A percentile compares a stretch with the other conserved stretches of the same genome.
These are phyloP conservation scores for Sylvia atricapilla DNA, from an alignment of 2,113 vertebrate species.

Conservation along the genomic window DNA sequence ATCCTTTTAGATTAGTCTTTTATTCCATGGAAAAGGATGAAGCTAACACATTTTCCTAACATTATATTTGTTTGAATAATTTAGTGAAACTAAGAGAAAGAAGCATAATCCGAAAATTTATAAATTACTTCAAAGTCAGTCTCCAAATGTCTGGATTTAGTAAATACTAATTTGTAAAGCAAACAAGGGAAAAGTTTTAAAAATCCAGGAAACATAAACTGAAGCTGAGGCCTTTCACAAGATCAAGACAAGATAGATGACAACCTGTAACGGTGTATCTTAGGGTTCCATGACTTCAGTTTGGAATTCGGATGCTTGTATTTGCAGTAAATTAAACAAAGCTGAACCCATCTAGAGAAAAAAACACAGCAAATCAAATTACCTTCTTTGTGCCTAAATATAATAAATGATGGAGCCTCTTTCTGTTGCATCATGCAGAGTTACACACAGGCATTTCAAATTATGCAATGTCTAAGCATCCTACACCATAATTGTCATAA, in stretches of 20 bases:
- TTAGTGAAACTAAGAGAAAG: slow-evolving; percentile 13
- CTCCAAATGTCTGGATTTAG: neutral
- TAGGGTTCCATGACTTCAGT: slow-evolving; percentile 71
- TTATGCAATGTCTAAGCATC: slow-evolving; percentile 27
- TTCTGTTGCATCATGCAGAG: slow-evolving; percentile 56
- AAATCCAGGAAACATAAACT: slow-evolving; percentile 60
- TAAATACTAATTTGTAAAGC: slow-evolving; percentile 5
- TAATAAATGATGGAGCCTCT: slow-evolving; percentile 56
- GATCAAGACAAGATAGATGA: slow-evolving; percentile 70
- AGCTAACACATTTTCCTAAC: neutral
- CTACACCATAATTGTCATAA: neutral
- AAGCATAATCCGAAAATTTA: neutral
- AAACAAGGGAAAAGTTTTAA: slow-evolving; percentile 29
- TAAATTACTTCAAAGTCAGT: neutral
- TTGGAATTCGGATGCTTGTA: slow-evolving; percentile 69
- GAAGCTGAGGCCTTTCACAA: slow-evolving; percentile 67
- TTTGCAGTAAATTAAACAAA: slow-evolving; percentile 73
- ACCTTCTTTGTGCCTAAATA: slow-evolving; percentile 61
- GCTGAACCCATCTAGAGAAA: slow-evolving; percentile 72
- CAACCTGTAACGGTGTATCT: slow-evolving; percentile 72
- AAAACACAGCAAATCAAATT: slow-evolving; percentile 68
- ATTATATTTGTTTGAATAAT: slow-evolving; percentile 15
- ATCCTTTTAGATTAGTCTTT: neutral
- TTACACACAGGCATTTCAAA: slow-evolving; percentile 42
- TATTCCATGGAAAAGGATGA: neutral